A percentile compares a stretch with the other conserved stretches of the same genome.
Conservation (phyloP, 2,888 invertebrate species). For the Hyposoter dolosus region DNA sequence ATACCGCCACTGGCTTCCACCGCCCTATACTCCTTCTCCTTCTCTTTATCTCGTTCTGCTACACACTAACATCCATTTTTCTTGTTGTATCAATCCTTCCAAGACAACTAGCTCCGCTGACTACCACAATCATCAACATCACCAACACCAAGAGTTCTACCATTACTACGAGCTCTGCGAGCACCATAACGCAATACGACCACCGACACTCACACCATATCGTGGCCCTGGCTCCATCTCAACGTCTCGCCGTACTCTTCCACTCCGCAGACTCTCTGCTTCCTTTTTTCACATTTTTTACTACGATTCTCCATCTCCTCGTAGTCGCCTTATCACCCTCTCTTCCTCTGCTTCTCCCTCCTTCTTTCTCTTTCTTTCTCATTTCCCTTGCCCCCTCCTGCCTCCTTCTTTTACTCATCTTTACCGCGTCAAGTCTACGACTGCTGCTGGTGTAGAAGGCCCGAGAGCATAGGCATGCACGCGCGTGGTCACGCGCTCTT, state of each 20-base stretch:
- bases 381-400: conserved; percentile 21
- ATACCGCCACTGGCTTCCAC: conserved; percentile 68
- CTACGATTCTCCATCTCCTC: conserved; percentile 34
- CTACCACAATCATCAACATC: conserved; percentile 27
- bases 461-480: conserved; percentile 47
- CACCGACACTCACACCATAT: conserved; percentile 8
- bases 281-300: background rate
- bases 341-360: conserved; percentile 43
- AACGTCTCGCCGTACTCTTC: conserved; percentile 14
- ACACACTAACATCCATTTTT: conserved; percentile 29
- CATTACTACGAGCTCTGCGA: background rate
- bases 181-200: background rate
- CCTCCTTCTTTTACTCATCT: conserved; percentile 46
- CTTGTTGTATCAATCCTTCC: conserved; percentile 33
- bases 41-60: conserved; percentile 34
- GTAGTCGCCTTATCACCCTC: conserved; percentile 49
- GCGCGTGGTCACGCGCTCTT: conserved; percentile 60
- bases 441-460: background rate
- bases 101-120: conserved; percentile 33
- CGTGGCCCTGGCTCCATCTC: background rate
- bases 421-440: conserved; percentile 13
- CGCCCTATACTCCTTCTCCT: conserved; percentile 35
- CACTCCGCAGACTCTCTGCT: background rate
- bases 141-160: background rate
- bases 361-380: conserved; percentile 53